Evolutionary conservation across 1,140 invertebrate genomes (phyloP), one percentile per base, ranked within the genome.

Genomic region (Luehdorfia chinensis): DNA sequence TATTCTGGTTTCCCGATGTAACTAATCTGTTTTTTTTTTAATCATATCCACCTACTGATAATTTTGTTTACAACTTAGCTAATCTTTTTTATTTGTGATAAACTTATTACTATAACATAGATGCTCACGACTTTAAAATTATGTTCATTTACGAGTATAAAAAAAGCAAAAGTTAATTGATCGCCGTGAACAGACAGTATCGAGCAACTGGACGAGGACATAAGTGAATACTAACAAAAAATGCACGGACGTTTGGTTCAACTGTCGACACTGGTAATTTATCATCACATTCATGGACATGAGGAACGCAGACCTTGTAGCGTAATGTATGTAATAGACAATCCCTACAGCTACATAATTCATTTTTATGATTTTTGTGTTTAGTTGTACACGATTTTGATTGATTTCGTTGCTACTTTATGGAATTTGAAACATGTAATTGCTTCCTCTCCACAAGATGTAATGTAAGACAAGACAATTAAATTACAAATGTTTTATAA

Each of bases 121-220:
- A n/a, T n/a, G n/a, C n/a, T n/a, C n/a, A n/a, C n/a, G n/a, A n/a
- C n/a, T n/a, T n/a, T n/a, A n/a, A n/a, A n/a, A n/a, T 21, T 3
- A 21, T 21, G 6, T 21, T 21, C 19, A 21, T 21, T n/a, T n/a
- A n/a, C 19, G 6, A 3, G 19, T 21, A 21, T 3, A 21, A 41
- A 41, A 21, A 27, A 39, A 25, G 36, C 19, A 39, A 39, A 39
- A 11, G 16, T 25, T 14, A 15, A 41, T 41, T n/a, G n/a, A n/a
- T n/a, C n/a, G 36, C 14, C 39, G 25, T 43, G 39, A 14, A 43
- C 14, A 34, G 32, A 9, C 25, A 15, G 39, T 28, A 18, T n/a
- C 25, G 14, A 11, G n/a, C n/a, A n/a, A 28, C 30, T 50, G 34
- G 55, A 66, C 57, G 45, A 72, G 71, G 75, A 81, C 76, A 66